Conservation (phyloP, 2,113 vertebrate species). For the Empidonax traillii region DNA sequence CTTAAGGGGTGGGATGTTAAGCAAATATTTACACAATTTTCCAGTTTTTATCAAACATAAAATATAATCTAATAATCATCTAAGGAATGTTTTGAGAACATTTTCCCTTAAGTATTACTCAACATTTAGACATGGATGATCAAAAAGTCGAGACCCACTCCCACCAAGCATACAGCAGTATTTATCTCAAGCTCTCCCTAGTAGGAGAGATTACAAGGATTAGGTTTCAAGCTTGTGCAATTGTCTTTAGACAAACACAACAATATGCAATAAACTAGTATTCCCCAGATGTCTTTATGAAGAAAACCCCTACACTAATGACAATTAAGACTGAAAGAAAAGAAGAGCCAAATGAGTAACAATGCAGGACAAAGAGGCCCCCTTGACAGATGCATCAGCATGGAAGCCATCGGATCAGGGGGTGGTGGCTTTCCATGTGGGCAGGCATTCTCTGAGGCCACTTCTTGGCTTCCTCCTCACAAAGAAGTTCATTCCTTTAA, state of each 20-base stretch:
- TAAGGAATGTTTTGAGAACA: constrained; percentile 68
- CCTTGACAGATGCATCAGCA: background rate
- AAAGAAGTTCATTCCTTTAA: background rate
- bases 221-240: constrained; percentile 53
- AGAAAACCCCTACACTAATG: background rate
- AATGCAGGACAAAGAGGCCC: constrained; percentile 16
- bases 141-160: constrained; percentile 57
- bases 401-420: constrained; percentile 12
- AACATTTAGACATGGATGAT: constrained; percentile 58
- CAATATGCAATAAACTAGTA: constrained; percentile 50
- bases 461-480: background rate
- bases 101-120: constrained; percentile 65
- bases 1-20: constrained; percentile 60
- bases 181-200: constrained; percentile 43
- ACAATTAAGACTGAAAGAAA: constrained; percentile 51
- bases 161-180: constrained; percentile 40
- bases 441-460: background rate
- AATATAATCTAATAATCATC: constrained; percentile 71
- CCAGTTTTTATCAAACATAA: constrained; percentile 66
- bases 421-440: background rate
- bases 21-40: constrained; percentile 66
- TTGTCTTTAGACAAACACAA: constrained; percentile 53
- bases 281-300: constrained; percentile 9
- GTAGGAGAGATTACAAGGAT: constrained; percentile 50
- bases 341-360: constrained; percentile 29